These are phyloP conservation scores for Chauna torquata DNA, from an alignment of 2,113 vertebrate genomes.

Conservation along the genomic window DNA sequence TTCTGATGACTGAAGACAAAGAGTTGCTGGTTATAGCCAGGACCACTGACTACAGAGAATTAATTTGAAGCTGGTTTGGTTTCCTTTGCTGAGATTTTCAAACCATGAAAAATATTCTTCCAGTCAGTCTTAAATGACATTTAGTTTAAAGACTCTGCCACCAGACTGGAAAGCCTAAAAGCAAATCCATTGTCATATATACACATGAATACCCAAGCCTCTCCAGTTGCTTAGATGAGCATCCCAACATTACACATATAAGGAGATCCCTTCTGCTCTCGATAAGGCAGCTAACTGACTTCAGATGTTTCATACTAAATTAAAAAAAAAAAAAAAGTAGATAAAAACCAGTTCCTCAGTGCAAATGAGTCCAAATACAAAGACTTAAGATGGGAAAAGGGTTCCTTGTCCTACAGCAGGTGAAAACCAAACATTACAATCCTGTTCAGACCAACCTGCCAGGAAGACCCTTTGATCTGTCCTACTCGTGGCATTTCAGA, in stretches of 20 bases:
- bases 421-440: background rate
- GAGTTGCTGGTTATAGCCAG: background rate
- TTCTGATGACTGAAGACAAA: conserved; percentile 25
- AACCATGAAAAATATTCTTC: background rate
- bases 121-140: background rate
- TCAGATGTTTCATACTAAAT: background rate
- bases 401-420: background rate
- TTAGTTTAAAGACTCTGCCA: background rate
- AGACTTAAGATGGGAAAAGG: background rate
- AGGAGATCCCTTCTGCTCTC: background rate
- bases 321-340: background rate
- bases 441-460: background rate
- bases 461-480: background rate
- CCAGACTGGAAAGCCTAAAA: background rate
- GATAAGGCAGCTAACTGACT: background rate
- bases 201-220: background rate
- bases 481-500: background rate
- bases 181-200: background rate
- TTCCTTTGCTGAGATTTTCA: conserved; percentile 1
- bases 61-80: background rate
- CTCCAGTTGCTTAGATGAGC: background rate
- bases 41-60: background rate
- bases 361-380: background rate
- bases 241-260: background rate
- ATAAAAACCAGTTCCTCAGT: background rate